phyloP scores from a whole-genome alignment of 2,797 vertebrate species.

The Limnodromus scolopaceus region DNA sequence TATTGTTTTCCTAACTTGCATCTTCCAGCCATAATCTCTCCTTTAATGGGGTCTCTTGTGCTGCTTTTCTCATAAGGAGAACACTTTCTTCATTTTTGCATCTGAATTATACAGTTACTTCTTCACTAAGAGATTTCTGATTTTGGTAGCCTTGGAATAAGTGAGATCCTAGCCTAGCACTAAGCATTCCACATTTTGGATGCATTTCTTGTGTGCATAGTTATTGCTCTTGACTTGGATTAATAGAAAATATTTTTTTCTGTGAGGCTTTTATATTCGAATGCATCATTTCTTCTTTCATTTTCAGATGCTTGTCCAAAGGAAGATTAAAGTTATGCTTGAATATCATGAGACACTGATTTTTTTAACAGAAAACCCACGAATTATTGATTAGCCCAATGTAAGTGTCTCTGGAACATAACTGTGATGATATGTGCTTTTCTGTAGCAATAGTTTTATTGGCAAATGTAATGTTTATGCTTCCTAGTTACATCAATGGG shows the following conservation, averaged over 20 bases:
- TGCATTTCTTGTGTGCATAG: background rate
- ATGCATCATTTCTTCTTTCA: background rate
- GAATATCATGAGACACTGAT: background rate
- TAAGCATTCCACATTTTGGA: background rate
- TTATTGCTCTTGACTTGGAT: background rate
- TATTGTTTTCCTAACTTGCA: background rate
- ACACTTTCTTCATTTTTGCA: background rate
- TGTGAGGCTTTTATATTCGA: background rate
- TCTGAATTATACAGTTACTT: background rate
- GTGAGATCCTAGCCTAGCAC: background rate
- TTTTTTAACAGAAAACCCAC: background rate
- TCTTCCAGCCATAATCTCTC: background rate
- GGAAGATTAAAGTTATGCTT: conserved; percentile 12
- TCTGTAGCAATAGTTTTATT: conserved; percentile 69
- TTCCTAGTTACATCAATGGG: conserved; percentile 53
- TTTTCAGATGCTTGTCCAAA: conserved; percentile 9
- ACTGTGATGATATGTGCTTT: conserved; percentile 64
- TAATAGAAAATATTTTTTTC: background rate
- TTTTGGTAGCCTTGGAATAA: background rate
- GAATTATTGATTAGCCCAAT: conserved; percentile 32
- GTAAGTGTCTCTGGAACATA: conserved; percentile 46
- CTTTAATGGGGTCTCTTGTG: background rate
- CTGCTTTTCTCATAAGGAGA: background rate
- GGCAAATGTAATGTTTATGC: conserved; percentile 66
- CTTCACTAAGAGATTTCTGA: background rate